Percentiles rank a stretch among this genome's conserved stretches.
Evolutionary conservation across 2,888 invertebrate genomes (phyloP).

Genomic region (Lasioglossum villosulum): DNA sequence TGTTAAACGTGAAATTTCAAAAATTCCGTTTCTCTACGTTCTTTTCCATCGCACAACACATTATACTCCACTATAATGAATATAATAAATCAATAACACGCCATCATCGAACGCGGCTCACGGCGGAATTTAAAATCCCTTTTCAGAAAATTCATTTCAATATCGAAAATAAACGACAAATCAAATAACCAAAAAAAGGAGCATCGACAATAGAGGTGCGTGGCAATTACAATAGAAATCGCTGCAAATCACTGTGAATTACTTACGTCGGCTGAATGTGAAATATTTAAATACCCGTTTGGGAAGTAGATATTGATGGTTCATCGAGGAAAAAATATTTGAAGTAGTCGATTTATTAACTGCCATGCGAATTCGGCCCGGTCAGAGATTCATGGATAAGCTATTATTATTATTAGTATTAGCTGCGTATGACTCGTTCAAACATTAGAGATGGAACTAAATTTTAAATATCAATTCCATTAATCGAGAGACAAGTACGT

Average conservation of each 20-base stretch:
- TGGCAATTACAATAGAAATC: neutral
- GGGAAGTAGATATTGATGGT: conserved; percentile 23
- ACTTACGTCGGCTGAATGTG: conserved; percentile 4
- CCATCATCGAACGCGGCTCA: neutral
- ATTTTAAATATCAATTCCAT: neutral
- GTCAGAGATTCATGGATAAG: neutral
- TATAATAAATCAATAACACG: neutral
- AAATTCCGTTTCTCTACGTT: neutral
- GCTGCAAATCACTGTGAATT: neutral
- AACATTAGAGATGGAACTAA: neutral
- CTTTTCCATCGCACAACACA: neutral
- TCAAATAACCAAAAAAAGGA: neutral
- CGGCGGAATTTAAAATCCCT: neutral
- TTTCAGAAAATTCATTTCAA: neutral
- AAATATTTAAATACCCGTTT: conserved; percentile 20
- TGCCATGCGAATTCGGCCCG: neutral
- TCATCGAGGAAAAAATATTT: conserved; percentile 5
- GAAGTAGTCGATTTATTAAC: conserved; percentile 15
- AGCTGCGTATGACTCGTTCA: neutral
- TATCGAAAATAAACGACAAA: neutral
- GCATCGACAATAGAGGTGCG: neutral
- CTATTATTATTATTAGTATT: neutral
- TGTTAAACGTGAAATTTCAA: neutral
- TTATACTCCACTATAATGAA: neutral
- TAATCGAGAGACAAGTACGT: neutral